These are phyloP conservation scores for Stratiomys singularior DNA, from an alignment of 2,888 invertebrate species.

Conservation along the genomic window DNA sequence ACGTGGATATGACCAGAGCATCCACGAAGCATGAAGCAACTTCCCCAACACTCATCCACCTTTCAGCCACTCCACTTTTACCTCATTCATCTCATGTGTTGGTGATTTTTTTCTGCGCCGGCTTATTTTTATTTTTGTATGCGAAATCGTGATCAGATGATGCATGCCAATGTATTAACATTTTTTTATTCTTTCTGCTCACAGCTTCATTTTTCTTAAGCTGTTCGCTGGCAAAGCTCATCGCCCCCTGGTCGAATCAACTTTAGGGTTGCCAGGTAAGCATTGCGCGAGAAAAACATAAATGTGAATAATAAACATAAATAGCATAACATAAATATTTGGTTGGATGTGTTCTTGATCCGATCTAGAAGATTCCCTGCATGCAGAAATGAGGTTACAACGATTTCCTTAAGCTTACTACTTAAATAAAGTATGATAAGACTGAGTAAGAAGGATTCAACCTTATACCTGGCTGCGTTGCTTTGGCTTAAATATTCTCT, in stretches of 20 bases:
- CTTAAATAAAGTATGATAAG: no score
- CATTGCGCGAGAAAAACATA: no score
- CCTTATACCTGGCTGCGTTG: no score
- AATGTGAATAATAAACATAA: no score
- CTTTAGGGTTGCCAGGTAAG: not conserved
- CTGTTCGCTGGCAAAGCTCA: slow-evolving; percentile 25
- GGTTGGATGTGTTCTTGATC: no score
- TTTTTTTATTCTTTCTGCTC: slow-evolving; percentile 9
- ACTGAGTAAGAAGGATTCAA: no score
- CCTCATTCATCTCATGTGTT: slow-evolving; percentile 25
- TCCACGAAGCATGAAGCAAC: not conserved
- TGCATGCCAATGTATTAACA: slow-evolving; percentile 32
- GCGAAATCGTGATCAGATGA: slow-evolving; percentile 35
- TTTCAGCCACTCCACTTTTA: not conserved
- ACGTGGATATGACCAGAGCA: not conserved
- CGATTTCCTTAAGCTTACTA: no score
- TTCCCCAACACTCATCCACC: slow-evolving; percentile 16
- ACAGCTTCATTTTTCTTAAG: slow-evolving; percentile 33
- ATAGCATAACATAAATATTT: no score
- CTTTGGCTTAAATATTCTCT: no score
- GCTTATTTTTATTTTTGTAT: slow-evolving; percentile 38
- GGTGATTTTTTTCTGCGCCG: slow-evolving; percentile 39
- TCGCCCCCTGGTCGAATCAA: slow-evolving; percentile 18
- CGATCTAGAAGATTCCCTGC: no score
- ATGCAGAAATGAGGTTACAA: no score